phyloP scores from a whole-genome alignment of 1,140 invertebrate genomes.

The Nephila pilipes region DNA sequence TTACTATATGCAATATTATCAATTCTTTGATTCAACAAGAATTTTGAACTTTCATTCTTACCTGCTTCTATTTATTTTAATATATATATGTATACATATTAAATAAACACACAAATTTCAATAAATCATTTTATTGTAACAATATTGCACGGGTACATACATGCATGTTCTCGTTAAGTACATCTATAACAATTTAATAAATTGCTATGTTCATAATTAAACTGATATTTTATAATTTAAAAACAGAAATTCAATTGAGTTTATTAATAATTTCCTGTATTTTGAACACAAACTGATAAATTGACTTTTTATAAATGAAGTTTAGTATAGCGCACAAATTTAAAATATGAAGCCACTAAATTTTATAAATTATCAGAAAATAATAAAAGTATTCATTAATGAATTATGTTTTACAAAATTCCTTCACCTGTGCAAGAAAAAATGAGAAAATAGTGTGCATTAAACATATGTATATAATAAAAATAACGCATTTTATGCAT shows the following conservation, averaged over 20 bases:
- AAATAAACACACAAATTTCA: not conserved
- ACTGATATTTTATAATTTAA: not conserved
- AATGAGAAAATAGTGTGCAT: not conserved
- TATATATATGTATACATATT: too few species aligned
- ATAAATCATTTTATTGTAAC: not conserved
- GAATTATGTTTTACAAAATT: not conserved
- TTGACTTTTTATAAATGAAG: not conserved
- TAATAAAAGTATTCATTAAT: too few species aligned
- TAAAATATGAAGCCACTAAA: not conserved
- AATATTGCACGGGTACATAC: conserved; percentile 48
- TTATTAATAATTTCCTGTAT: not conserved
- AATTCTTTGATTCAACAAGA: too few species aligned
- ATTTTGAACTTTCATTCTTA: too few species aligned
- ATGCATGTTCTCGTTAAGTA: not conserved
- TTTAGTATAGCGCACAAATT: not conserved
- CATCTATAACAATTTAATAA: conserved; percentile 18
- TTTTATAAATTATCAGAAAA: too few species aligned
- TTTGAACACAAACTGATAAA: not conserved
- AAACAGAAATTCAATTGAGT: not conserved
- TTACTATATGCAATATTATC: too few species aligned
- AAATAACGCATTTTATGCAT: not conserved
- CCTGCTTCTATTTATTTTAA: too few species aligned
- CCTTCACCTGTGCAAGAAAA: not conserved
- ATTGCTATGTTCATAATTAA: not conserved
- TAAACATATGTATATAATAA: not conserved